phyloP scores from a whole-genome alignment of 2,888 invertebrate genomes.

The Epirrita christyi region DNA sequence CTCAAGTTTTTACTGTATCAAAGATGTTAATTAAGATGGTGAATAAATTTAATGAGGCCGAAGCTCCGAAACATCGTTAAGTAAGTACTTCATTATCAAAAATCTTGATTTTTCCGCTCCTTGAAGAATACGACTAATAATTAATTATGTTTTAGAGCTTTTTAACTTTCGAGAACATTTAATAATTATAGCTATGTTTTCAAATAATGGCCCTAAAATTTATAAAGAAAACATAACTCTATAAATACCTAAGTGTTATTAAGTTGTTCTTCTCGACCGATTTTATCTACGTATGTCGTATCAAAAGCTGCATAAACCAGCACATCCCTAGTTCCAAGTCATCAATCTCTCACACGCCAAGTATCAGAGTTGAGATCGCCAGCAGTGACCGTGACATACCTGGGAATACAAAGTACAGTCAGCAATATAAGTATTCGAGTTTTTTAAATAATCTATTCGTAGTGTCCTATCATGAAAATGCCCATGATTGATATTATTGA shows the following conservation, averaged over 20 bases:
- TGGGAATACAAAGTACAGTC: background rate
- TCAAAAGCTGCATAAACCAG: background rate
- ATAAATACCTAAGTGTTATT: background rate
- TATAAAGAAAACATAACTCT: background rate
- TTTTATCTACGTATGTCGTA: background rate
- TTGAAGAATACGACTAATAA: slow-evolving; percentile 42
- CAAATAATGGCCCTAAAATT: background rate
- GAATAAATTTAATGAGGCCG: slow-evolving; percentile 61
- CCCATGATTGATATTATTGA: no score
- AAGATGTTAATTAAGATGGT: slow-evolving; percentile 61
- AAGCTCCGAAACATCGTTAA: slow-evolving; percentile 55
- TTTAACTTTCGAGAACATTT: slow-evolving; percentile 6
- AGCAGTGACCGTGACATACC: background rate
- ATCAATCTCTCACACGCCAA: background rate
- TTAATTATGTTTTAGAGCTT: slow-evolving; percentile 35
- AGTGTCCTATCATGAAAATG: no score
- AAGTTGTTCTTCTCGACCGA: background rate
- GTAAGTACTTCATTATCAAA: slow-evolving; percentile 56
- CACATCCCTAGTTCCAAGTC: background rate
- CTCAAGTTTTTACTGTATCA: slow-evolving; percentile 46
- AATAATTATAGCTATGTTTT: background rate
- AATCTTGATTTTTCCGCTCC: slow-evolving; percentile 49
- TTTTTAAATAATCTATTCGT: no score
- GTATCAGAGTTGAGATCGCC: background rate
- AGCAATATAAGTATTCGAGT: no score